These are phyloP conservation scores for Agrypnia vestita DNA, from an alignment of 1,140 invertebrate genomes.

Conservation along the genomic window DNA sequence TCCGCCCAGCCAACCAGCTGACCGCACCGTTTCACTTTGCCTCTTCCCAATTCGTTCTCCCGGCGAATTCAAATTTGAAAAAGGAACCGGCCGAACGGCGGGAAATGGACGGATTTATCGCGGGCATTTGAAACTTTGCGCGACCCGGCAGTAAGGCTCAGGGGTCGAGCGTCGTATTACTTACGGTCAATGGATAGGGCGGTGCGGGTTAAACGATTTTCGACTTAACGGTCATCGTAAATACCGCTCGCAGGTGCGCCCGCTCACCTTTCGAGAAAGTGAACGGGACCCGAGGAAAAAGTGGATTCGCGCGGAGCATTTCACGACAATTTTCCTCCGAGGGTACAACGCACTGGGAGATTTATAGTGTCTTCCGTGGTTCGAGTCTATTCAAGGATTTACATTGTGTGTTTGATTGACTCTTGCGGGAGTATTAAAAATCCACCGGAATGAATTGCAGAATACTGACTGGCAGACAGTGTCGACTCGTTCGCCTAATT, in stretches of 20 bases:
- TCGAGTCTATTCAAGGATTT: background rate
- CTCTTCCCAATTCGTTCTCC: slow-evolving; percentile 12
- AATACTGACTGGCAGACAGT: no score
- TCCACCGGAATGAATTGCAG: no score
- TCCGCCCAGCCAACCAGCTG: background rate
- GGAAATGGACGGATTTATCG: slow-evolving; percentile 25
- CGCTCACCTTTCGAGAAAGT: slow-evolving; percentile 21
- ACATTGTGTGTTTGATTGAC: no score
- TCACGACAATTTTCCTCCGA: slow-evolving; percentile 19
- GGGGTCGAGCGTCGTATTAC: slow-evolving; percentile 41
- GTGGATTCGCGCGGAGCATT: background rate
- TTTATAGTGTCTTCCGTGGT: background rate
- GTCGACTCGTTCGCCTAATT: no score
- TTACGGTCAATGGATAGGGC: slow-evolving; percentile 37
- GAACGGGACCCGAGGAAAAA: slow-evolving; percentile 13
- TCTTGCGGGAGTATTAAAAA: no score
- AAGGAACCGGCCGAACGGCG: slow-evolving; percentile 15
- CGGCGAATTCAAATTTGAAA: slow-evolving; percentile 23
- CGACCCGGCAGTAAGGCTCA: slow-evolving; percentile 36
- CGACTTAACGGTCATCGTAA: slow-evolving; percentile 43
- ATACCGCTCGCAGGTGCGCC: slow-evolving; percentile 41
- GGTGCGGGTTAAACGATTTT: slow-evolving; percentile 47
- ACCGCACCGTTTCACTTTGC: slow-evolving; percentile 5
- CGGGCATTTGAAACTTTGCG: slow-evolving; percentile 14
- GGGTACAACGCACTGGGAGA: background rate